These are phyloP conservation scores for Meloidogyne exigua DNA, from an alignment of 1,140 invertebrate species.

Conservation along the genomic window DNA sequence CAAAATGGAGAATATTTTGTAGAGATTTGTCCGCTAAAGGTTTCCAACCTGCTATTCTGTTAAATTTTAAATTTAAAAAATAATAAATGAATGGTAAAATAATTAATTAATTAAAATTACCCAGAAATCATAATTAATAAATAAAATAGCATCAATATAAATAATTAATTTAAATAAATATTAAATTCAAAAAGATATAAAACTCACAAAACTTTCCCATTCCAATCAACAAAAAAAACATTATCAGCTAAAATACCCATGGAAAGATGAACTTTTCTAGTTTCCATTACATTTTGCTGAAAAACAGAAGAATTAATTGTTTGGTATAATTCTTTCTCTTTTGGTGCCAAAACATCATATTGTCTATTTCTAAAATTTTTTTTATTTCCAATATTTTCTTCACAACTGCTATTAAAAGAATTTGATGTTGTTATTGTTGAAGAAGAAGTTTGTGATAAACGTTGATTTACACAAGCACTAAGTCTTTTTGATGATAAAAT, in stretches of 20 bases:
- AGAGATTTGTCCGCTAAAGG: conserved; percentile 22
- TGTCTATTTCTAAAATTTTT: background rate
- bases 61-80: no score
- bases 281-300: background rate
- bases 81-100: no score
- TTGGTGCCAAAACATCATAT: conserved; percentile 8
- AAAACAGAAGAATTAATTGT: background rate
- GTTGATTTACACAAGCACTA: background rate
- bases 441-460: background rate
- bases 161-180: background rate
- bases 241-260: conserved; percentile 29
- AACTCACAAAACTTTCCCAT: conserved; percentile 32
- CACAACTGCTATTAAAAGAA: background rate
- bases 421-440: background rate
- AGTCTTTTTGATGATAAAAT: background rate
- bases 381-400: background rate
- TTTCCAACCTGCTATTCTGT: conserved; percentile 37
- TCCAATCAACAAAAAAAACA: conserved; percentile 29
- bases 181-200: background rate
- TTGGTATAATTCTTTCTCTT: background rate
- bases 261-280: conserved; percentile 8
- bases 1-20: conserved; percentile 39
- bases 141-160: no score
- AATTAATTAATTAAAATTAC: no score
- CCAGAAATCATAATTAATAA: no score